Conservation (phyloP, 64 coral and sea anemone species). For the Stichodactyla helianthus region DNA sequence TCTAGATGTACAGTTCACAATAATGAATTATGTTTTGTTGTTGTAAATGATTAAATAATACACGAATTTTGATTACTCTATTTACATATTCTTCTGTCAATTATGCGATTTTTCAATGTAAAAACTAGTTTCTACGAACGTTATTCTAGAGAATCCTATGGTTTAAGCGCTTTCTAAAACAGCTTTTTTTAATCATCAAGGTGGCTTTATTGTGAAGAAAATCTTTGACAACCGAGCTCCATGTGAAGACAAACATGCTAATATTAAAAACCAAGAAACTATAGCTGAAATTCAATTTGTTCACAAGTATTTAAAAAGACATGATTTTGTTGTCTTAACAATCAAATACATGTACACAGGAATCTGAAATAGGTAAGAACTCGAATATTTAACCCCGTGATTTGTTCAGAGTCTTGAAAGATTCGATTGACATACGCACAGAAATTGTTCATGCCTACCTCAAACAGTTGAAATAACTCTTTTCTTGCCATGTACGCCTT, state of each 20-base stretch:
- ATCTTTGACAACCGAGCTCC: neutral
- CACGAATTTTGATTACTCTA: neutral
- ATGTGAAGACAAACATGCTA: neutral
- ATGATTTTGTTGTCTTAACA: no score
- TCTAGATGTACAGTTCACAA: neutral
- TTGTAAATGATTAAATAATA: neutral
- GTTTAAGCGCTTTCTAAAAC: neutral
- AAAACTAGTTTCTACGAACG: neutral
- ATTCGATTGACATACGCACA: neutral
- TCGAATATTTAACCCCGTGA: neutral
- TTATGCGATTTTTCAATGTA: neutral
- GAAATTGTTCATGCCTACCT: conserved; percentile 30
- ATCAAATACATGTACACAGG: no score
- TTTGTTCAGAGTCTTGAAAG: neutral
- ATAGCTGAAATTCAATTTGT: no score
- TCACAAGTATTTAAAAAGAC: no score
- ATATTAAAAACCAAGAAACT: no score
- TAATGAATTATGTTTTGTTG: neutral
- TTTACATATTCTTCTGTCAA: neutral
- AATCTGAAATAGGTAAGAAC: no score
- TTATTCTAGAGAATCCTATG: neutral
- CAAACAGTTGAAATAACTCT: conserved; percentile 80
- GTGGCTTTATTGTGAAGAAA: neutral
- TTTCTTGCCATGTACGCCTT: conserved; percentile 86
- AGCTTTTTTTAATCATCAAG: neutral